Evolutionary conservation across 2,113 vertebrate genomes (phyloP).

Genomic region (Callipepla squamata): DNA sequence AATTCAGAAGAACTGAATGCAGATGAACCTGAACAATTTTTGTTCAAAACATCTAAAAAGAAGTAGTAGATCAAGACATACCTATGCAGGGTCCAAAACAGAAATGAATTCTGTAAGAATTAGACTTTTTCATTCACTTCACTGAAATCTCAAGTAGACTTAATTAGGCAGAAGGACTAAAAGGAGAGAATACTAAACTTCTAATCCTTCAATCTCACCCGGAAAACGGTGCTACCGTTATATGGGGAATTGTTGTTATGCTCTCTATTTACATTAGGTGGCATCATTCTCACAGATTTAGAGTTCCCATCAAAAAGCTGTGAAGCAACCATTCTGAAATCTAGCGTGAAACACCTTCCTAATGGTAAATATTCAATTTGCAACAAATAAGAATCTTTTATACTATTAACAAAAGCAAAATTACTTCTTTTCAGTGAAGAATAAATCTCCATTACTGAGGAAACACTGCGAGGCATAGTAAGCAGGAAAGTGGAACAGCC

Average conservation of each 20-base stretch:
- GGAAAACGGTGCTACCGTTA: not conserved
- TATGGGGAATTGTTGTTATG: not conserved
- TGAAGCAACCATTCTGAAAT: not conserved
- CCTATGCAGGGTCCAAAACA: not conserved
- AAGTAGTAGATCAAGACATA: not conserved
- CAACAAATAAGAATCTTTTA: not conserved
- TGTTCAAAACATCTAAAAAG: not conserved
- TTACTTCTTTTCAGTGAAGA: not conserved
- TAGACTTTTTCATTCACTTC: not conserved
- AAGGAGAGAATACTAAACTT: not conserved
- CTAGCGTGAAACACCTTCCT: not conserved
- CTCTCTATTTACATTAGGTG: conserved; percentile 72
- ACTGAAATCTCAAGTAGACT: not conserved
- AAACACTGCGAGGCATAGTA: not conserved
- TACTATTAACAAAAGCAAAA: not conserved
- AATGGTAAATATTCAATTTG: not conserved
- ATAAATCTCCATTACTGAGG: not conserved
- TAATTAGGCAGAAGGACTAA: not conserved
- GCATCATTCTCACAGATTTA: conserved; percentile 63
- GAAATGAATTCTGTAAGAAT: not conserved
- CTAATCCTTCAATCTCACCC: not conserved
- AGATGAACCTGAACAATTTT: not conserved
- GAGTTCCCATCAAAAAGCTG: not conserved
- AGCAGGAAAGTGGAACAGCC: not conserved
- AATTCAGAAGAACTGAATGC: not conserved